Base-by-base conservation (phyloP, 2,888 invertebrate species). In the Panopea generosa region DNA sequence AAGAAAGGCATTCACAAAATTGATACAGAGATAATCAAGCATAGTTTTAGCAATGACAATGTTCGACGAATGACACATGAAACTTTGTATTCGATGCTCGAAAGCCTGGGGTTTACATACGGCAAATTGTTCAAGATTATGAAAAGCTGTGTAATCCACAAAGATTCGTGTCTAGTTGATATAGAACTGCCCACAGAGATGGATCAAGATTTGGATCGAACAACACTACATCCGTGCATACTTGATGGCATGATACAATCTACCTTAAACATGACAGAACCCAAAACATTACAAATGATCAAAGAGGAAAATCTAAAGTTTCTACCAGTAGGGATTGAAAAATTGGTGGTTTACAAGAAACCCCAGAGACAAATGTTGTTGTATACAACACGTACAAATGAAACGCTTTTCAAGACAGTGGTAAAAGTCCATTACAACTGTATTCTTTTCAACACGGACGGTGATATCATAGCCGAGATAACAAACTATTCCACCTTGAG, bases 141-240 rank as follows among this genome's bases (percentile, higher is more conserved):
- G 45, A 4, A 45, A 45, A 6, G 16, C 20, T 16, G n/a, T 45
- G 6, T 45, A 9, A n/a, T n/a, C 6, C 6, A 6, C 16, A 20
- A 4, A 18, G 20, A 16, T 16, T 16, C 16, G 16, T 45, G 45
- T 45, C 45, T 45, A 9, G 45, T 45, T 9, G 45, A 45, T n/a
- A 45, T 45, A 18, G 45, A 45, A 16, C 7, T 63, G 7, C 52
- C 53, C 7, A 18, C 29, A n/a, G 16, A 16, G 4, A 49, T 67
- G 3, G n/a, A 29, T 11, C 6, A 33, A 14, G 27, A 38, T 9
- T 9, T 57, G 4, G 7, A 3, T 26, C 18, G 29, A 27, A 29
- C 47, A n/a, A 22, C 29, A 26, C 4, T 67, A 6, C 67, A 67
- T 57, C 57, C 67, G 0, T 57, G 57, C n/a, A 26, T 67, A n/a